Evolutionary conservation across 2,113 vertebrate genomes (phyloP).

Genomic region (Athene noctua): DNA sequence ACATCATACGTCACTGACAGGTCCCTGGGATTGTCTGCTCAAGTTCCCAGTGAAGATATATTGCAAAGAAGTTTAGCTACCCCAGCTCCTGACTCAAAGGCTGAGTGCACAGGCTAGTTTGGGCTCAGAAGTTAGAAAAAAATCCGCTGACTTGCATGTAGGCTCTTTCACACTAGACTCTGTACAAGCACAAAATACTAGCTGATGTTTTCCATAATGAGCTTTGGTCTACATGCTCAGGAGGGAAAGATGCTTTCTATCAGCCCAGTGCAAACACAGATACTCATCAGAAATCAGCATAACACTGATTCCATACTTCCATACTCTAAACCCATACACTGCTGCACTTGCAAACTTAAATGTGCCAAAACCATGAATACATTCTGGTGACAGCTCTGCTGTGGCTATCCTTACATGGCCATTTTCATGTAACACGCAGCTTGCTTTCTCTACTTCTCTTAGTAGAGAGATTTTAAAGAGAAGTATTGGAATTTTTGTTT

Average conservation of each 20-base stretch:
- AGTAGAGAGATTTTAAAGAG: neutral
- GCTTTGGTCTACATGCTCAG: neutral
- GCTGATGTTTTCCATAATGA: neutral
- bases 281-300: neutral
- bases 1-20: accelerated
- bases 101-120: neutral
- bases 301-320: neutral
- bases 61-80: neutral
- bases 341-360: neutral
- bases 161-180: neutral
- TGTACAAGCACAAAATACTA: neutral
- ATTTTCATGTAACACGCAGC: neutral
- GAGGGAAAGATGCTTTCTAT: neutral
- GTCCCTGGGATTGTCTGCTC: neutral
- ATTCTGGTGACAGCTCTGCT: neutral
- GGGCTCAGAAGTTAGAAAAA: neutral
- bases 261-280: neutral
- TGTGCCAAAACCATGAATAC: neutral
- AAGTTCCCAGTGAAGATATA: neutral
- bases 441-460: neutral
- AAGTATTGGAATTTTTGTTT: neutral
- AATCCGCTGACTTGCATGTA: neutral
- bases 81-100: neutral
- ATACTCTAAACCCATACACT: neutral
- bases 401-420: neutral